phyloP scores from a whole-genome alignment of 2,888 invertebrate species.

The Leptarthrus brevirostris region DNA sequence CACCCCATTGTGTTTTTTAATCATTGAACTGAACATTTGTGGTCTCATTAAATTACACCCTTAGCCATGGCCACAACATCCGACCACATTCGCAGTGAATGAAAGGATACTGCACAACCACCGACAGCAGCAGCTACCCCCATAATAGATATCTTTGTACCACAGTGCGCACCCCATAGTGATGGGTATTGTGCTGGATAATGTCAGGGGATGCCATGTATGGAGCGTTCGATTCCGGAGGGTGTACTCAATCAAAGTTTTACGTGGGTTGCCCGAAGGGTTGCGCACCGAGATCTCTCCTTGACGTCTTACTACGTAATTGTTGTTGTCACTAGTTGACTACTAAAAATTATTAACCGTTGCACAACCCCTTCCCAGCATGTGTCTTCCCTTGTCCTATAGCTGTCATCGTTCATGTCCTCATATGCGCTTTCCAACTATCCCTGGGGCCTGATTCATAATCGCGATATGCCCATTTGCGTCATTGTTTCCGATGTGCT shows the following conservation, averaged over 20 bases:
- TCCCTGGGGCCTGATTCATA: constrained; percentile 20
- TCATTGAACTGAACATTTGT: constrained; percentile 51
- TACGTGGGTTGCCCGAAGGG: constrained; percentile 28
- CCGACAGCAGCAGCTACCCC: constrained; percentile 40
- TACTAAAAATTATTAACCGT: constrained; percentile 27
- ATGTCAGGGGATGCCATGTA: constrained; percentile 43
- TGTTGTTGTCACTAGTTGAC: constrained; percentile 40
- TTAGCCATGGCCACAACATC: constrained; percentile 49
- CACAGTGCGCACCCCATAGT: constrained; percentile 44
- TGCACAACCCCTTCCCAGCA: not conserved
- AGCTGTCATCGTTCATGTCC: not conserved
- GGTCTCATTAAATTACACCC: constrained; percentile 54
- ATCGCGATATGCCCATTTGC: not conserved
- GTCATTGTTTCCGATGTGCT: constrained; percentile 18
- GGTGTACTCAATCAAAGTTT: constrained; percentile 53
- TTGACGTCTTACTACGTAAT: constrained; percentile 26
- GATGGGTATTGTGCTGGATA: not conserved
- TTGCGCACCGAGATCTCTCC: not conserved
- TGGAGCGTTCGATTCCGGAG: constrained; percentile 50
- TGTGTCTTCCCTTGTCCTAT: not conserved
- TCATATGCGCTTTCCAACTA: constrained; percentile 27
- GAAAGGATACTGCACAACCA: constrained; percentile 5
- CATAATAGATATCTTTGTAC: constrained; percentile 32
- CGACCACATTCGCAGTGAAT: constrained; percentile 28
- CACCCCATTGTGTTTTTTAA: constrained; percentile 34